phyloP scores from a whole-genome alignment of 2,113 vertebrate species.

The Indicator maculatus region DNA sequence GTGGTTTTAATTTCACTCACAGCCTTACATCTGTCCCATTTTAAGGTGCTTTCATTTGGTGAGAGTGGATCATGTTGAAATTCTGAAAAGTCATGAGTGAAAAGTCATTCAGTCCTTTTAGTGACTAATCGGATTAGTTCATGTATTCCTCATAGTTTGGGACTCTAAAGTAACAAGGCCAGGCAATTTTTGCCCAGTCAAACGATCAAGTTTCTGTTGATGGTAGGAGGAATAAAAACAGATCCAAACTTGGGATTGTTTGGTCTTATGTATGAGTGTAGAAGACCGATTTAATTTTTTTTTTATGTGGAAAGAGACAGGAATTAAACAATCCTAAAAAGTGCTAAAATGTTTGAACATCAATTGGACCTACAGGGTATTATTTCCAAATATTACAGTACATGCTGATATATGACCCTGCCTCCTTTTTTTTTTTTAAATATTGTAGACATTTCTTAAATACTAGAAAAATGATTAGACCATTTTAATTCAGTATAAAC shows the following conservation, averaged over 20 bases:
- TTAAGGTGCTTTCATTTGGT: constrained; percentile 6
- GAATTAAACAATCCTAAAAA: neutral
- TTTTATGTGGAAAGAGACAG: neutral
- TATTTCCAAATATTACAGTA: neutral
- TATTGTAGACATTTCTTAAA: neutral
- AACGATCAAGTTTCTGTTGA: neutral
- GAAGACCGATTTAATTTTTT: neutral
- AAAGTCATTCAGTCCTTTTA: neutral
- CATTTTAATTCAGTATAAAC: neutral
- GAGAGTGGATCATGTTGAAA: neutral
- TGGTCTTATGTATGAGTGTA: neutral
- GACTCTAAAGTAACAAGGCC: neutral
- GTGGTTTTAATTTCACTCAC: neutral
- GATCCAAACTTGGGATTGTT: neutral
- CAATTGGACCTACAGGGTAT: neutral
- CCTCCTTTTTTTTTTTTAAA: neutral
- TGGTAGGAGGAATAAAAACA: neutral
- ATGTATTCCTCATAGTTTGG: neutral
- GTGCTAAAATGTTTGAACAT: neutral
- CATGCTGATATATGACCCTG: accelerated
- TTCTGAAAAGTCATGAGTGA: neutral
- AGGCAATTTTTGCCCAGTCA: neutral
- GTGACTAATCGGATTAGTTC: neutral
- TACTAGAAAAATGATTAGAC: neutral
- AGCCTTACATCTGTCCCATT: neutral